Evolutionary conservation across 2,113 vertebrate species (phyloP).

Genomic region (Myotis davidii): DNA sequence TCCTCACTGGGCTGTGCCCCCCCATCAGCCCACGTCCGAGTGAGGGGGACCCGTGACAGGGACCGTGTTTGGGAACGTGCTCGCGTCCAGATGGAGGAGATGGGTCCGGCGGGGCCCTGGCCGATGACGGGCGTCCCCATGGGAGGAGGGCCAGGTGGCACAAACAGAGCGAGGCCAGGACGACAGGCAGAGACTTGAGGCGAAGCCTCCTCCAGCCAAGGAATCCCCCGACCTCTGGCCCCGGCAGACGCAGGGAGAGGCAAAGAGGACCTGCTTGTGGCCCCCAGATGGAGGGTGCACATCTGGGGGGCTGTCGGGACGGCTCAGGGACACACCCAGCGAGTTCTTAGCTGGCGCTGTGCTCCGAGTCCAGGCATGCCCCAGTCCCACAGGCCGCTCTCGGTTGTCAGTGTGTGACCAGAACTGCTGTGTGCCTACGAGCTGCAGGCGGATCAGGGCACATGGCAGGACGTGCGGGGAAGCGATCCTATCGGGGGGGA

Average conservation of each 20-base stretch:
- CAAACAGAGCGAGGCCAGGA: not conserved
- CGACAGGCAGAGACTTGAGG: not conserved
- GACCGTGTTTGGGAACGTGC: not conserved
- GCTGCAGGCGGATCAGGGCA: not conserved
- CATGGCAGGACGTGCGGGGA: not conserved
- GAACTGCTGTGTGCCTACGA: too few relatives aligned
- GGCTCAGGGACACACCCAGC: not conserved
- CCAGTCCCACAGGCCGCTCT: not conserved
- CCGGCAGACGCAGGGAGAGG: not conserved
- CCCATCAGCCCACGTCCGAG: fast-evolving
- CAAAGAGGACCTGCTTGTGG: not conserved
- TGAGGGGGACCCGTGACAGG: not conserved
- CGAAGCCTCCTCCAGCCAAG: not conserved
- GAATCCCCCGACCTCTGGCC: not conserved
- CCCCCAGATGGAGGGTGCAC: not conserved
- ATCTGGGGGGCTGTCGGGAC: not conserved
- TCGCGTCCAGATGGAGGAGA: not conserved
- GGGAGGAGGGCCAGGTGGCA: not conserved
- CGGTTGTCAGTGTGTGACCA: not conserved
- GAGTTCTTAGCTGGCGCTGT: too few relatives aligned
- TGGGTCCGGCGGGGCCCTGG: not conserved
- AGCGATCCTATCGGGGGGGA: not conserved
- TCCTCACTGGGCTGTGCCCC: not conserved
- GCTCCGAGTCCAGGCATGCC: not conserved
- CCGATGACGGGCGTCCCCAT: fast-evolving